Base-by-base conservation (phyloP, 2,797 vertebrate genomes). In the Eleutherodactylus coqui region DNA sequence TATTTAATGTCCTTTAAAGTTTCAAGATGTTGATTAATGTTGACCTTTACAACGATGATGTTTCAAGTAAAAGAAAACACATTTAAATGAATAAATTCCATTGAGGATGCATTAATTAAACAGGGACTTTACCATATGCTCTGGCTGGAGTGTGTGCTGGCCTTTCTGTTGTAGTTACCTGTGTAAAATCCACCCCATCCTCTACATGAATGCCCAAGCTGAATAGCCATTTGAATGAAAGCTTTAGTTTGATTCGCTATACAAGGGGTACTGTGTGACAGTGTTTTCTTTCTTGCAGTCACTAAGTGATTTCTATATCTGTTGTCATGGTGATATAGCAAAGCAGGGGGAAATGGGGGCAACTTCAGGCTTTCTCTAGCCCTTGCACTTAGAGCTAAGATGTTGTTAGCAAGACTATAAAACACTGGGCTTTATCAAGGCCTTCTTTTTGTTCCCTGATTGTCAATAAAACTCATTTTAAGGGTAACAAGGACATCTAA, bases 221-320 rank as follows among this genome's bases (percentile, higher is more conserved):
- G 95, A 96, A 96, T 96, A 95, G 93, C 92, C 91, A 92, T 94
- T 94, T 97, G 91, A 97, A 97, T 95, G 96, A 94, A 95, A 94
- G 94, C 93, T 94, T 95, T 96, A 95, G 95, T 95, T 95, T 95
- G 95, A 94, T 96, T 95, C 94, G 94, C 95, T 94, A 97, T 96
- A 97, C 96, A 96, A 97, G 96, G 92, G 93, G 93, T 95, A 96
- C 96, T 96, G 96, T 98, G 96, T 98, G 96, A 96, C 95, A 95
- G 92, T 93, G 96, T 95, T 96, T 96, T 97, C 96, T 96, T 96
- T 96, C 95, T 94, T 93, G 95, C 95, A 97, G 96, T 97, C 96
- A 96, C 95, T 95, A 95, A 97, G 96, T 98, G 97, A 98, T 98
- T 99, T 99, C 97, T 98, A 97, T 98, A 98, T 99, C 96, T 95